These are phyloP conservation scores for Mola mola DNA, from an alignment of 2,113 vertebrate species.

Conservation along the genomic window DNA sequence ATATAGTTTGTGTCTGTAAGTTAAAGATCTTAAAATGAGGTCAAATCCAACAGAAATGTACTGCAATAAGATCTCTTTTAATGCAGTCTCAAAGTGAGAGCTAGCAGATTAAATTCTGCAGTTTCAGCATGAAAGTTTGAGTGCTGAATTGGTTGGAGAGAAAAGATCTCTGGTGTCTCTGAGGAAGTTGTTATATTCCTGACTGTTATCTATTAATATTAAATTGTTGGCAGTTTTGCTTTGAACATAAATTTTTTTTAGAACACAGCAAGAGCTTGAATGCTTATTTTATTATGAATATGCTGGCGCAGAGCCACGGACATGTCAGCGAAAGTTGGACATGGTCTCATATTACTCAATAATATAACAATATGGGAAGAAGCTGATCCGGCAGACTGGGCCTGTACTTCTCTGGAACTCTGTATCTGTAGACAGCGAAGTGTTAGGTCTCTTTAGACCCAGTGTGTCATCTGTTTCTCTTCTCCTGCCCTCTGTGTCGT, in stretches of 20 bases:
- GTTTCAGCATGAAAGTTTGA: slow-evolving; percentile 14
- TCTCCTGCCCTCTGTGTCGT: too few species aligned
- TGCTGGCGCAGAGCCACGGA: neutral
- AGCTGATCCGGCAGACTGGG: too few species aligned
- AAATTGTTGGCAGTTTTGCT: neutral
- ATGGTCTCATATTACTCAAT: neutral
- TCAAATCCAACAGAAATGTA: neutral
- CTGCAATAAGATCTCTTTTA: neutral
- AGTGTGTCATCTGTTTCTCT: too few species aligned
- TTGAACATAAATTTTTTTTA: neutral
- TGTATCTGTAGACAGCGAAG: too few species aligned
- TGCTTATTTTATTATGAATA: slow-evolving; percentile 11
- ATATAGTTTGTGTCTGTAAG: neutral
- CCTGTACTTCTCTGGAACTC: too few species aligned
- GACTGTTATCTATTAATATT: neutral
- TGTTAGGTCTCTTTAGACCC: too few species aligned
- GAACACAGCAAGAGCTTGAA: neutral
- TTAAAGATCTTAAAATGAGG: neutral
- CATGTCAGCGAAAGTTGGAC: neutral
- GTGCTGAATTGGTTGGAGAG: slow-evolving; percentile 6
- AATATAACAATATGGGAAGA: neutral
- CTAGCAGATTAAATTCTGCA: slow-evolving; percentile 8
- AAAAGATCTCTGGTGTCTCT: slow-evolving; percentile 14
- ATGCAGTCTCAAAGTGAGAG: slow-evolving; percentile 8
- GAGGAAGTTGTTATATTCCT: slow-evolving; percentile 5